Evolutionary conservation across 2,888 invertebrate species (phyloP).

Genomic region (Tholera decimalis): DNA sequence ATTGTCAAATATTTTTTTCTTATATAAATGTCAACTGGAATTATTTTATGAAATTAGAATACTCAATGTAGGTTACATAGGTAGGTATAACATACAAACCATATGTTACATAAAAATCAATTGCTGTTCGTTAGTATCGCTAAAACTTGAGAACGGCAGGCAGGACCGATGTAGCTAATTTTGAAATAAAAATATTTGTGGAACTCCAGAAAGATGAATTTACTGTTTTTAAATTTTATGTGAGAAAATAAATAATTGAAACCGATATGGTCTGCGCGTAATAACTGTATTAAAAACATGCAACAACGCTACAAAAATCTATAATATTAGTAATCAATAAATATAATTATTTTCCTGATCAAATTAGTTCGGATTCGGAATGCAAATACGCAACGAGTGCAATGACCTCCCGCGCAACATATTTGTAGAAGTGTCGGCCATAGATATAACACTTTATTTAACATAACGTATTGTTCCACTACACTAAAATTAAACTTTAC

Average conservation of each 20-base stretch:
- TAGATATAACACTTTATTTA: slow-evolving; percentile 32
- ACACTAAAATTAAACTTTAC: slow-evolving; percentile 49
- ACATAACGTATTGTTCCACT: slow-evolving; percentile 38
- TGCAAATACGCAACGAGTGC: slow-evolving; percentile 36
- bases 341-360: slow-evolving; percentile 19
- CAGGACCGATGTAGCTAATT: too few relatives aligned
- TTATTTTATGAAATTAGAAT: background rate
- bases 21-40: background rate
- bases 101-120: too few relatives aligned
- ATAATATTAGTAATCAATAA: background rate
- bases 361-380: background rate
- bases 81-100: too few relatives aligned
- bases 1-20: background rate
- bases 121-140: too few relatives aligned
- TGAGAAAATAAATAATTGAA: background rate
- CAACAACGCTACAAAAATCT: too few relatives aligned
- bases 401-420: slow-evolving; percentile 48
- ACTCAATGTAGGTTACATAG: background rate
- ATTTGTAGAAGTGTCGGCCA: slow-evolving; percentile 64
- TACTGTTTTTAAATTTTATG: too few relatives aligned
- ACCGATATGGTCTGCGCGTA: too few relatives aligned
- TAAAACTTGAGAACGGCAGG: too few relatives aligned
- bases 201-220: too few relatives aligned
- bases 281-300: too few relatives aligned
- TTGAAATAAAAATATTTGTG: too few relatives aligned